These are phyloP conservation scores for Bujurquina vittata DNA, from an alignment of 2,113 vertebrate species.

Conservation along the genomic window DNA sequence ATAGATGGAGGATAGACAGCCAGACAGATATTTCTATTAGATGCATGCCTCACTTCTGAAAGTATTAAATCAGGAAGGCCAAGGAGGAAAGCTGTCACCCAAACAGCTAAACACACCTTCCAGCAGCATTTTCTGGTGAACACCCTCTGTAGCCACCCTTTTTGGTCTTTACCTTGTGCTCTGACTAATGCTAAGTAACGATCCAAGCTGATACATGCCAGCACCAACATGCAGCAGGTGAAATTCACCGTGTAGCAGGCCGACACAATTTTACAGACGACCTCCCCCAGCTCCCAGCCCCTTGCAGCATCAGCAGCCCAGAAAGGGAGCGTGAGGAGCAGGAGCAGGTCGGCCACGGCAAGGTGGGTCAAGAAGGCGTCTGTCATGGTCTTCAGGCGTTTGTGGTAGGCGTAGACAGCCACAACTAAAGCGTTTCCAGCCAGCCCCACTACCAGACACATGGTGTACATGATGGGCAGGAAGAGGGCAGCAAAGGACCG, in stretches of 20 bases:
- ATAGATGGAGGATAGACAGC: slow-evolving; percentile 79
- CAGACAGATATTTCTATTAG: slow-evolving; percentile 78
- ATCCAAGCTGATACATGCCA: slow-evolving; percentile 93
- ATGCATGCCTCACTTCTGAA: slow-evolving; percentile 75
- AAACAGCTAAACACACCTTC: slow-evolving; percentile 77
- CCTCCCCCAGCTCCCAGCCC: slow-evolving; percentile 87
- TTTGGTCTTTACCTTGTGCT: slow-evolving; percentile 8
- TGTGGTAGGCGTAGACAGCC: slow-evolving; percentile 86
- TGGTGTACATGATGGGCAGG: slow-evolving; percentile 84
- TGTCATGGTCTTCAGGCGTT: slow-evolving; percentile 85
- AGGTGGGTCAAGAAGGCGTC: slow-evolving; percentile 89
- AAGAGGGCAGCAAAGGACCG: slow-evolving; percentile 86
- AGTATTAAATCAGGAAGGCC: slow-evolving; percentile 89
- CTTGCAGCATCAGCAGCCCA: slow-evolving; percentile 87
- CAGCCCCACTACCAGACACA: slow-evolving; percentile 85
- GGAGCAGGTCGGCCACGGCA: slow-evolving; percentile 89
- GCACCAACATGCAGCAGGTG: slow-evolving; percentile 90
- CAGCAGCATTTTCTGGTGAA: slow-evolving; percentile 63
- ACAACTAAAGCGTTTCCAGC: slow-evolving; percentile 88
- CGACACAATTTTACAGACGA: slow-evolving; percentile 86
- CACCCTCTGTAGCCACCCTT: slow-evolving; percentile 20
- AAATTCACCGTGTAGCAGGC: slow-evolving; percentile 90
- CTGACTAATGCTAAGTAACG: slow-evolving; percentile 81
- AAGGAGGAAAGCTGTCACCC: slow-evolving; percentile 82
- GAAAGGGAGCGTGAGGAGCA: slow-evolving; percentile 91